Percentiles rank a stretch among this genome's conserved stretches.
phyloP scores from a whole-genome alignment of 2,113 vertebrate species.

The human region DNA sequence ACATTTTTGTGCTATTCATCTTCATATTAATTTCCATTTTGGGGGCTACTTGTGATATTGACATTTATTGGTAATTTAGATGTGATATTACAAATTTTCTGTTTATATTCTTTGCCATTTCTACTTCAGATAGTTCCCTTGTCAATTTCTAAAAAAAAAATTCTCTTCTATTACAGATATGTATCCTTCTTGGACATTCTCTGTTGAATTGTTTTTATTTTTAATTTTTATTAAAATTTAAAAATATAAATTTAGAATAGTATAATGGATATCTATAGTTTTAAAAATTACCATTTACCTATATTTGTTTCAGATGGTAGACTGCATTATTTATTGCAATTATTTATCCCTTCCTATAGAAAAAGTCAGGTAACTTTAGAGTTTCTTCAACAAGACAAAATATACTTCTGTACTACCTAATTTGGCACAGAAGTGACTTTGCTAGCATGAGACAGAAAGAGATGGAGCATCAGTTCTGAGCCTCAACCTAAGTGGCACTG shows the following conservation, averaged over 20 bases:
- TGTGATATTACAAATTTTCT: not conserved
- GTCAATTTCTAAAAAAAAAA: not conserved
- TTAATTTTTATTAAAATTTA: not conserved
- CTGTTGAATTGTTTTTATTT: not conserved
- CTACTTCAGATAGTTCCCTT: not conserved
- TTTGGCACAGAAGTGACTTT: not conserved
- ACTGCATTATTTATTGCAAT: not conserved
- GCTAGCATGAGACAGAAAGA: not conserved
- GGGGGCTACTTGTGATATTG: not conserved
- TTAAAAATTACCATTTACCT: not conserved
- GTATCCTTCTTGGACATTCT: not conserved
- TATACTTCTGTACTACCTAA: not conserved
- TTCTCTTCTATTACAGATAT: not conserved
- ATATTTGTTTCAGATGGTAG: not conserved
- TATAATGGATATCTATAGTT: not conserved
- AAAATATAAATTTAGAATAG: not conserved
- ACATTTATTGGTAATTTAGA: not conserved
- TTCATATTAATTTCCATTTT: not conserved
- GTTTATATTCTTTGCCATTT: not conserved
- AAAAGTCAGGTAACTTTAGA: not conserved
- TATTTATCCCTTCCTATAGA: not conserved
- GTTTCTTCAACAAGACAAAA: not conserved
- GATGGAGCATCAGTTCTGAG: not conserved
- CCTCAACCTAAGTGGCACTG: not conserved
- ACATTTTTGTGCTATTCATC: not conserved